Evolutionary conservation across 2,888 invertebrate species (phyloP).

Genomic region (Drosophila trichaetosa): DNA sequence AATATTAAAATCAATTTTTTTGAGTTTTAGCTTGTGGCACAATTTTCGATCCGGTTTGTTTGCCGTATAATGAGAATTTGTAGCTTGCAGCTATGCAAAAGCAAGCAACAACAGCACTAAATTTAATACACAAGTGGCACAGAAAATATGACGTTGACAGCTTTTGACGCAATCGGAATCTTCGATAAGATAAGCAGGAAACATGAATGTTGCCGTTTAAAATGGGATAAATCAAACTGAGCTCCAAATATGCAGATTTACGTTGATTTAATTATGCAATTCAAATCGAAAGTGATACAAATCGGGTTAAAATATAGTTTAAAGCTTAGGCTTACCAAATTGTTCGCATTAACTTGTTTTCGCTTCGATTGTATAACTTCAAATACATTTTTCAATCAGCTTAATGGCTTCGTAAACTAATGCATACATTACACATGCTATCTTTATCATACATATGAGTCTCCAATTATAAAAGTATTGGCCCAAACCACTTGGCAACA

Average conservation of each 20-base stretch:
- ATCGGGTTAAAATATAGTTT: not conserved
- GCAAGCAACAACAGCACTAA: constrained; percentile 26
- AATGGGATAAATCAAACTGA: constrained; percentile 8
- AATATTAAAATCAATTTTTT: constrained; percentile 76
- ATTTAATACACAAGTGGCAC: constrained; percentile 6
- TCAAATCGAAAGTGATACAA: not conserved
- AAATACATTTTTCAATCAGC: not conserved
- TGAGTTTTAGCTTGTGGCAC: constrained; percentile 12
- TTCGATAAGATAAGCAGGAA: constrained; percentile 1
- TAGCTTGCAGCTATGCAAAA: constrained; percentile 37
- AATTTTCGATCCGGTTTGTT: constrained; percentile 25
- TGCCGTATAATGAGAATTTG: constrained; percentile 44
- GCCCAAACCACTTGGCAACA: constrained; percentile 6
- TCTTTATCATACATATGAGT: not conserved
- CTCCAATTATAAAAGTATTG: not conserved
- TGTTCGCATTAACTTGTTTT: not conserved
- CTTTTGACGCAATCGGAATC: not conserved
- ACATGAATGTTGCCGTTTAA: not conserved
- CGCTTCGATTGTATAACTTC: not conserved
- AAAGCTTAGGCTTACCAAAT: not conserved
- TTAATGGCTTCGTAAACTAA: constrained; percentile 9
- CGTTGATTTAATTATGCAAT: not conserved
- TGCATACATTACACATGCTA: not conserved
- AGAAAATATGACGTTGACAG: not conserved
- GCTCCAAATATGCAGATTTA: constrained; percentile 3